Evolutionary conservation across 2,113 vertebrate genomes (phyloP), one percentile per base, ranked within the genome.

Genomic region (Scatophagus argus): DNA sequence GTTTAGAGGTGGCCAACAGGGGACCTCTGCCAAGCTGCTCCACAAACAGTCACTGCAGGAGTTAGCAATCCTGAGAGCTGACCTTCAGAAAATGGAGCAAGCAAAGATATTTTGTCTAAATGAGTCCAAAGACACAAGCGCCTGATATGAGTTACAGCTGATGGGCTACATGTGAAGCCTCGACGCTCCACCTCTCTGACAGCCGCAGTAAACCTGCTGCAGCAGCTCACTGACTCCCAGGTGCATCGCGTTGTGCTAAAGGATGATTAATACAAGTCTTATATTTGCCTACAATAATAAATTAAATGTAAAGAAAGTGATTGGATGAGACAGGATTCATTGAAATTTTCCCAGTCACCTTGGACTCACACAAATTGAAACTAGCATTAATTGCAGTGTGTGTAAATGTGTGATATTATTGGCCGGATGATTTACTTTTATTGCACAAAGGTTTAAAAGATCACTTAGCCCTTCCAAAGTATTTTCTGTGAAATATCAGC

Each of bases 41-140:
- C 2, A 0, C 11, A 65, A 32, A 29, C 64, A 32, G 72, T 43
- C 6, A 27, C 58, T 27, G 65, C 39, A 14, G 67, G 69, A 66
- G 79, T n/a, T 36, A 34, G 39, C 69, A 80, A 69, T 36, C 39
- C 59, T 51, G 55, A 74, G 60, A n/a, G 9, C 8, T 61, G 83
- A 81, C 78, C 73, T 83, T 87, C 34, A 83, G 69, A 46, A 59
- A 80, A 78, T 25, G 21, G 49, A 84, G 60, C 62, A 60, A 74
- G 27, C 8, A 32, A 43, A 49, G 43, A 32, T 3, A 34, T 63
- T 77, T 44, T 44, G 61, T 82, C 56, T 51, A 60, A 67, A 74
- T 49, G 44, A 32, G 60, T 65, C 56, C 25, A 54, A 44, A 74
- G 46, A 38, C 14, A 19, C 19, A 16, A 3, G 11, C 10, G 59